Evolutionary conservation across 2,888 invertebrate species (phyloP), one percentile per base, ranked within the genome.

Genomic region (Amphipoea lucens): DNA sequence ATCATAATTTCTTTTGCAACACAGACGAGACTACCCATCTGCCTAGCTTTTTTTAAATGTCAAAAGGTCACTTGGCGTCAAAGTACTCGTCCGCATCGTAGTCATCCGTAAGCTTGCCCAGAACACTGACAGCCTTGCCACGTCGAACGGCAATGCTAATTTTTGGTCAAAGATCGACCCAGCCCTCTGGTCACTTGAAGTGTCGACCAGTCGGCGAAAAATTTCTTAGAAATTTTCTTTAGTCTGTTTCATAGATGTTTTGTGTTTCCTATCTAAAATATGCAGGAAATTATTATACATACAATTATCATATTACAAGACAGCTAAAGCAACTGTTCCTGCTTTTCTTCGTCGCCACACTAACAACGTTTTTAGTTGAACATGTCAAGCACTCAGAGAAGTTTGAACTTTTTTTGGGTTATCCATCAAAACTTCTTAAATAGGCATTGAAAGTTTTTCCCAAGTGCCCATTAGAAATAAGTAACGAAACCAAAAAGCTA

Each of bases 401-500:
- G 4, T 42, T 20, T 3, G 6, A 6, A 17, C 0, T 9, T 57
- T 57, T 57, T 45, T 11, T 14, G 23, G 1, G 63, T 7, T 9
- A 54, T 63, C 17, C 36, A 40, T 71, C 14, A 65, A 66, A 14
- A 11, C 42, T 45, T 45, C 4, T 11, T 66, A 66, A 54, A 81
- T 12, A 29, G 1, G 17, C 20, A n/a, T n/a, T n/a, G 17, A n/a
- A 62, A 71, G 6, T 48, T 42, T 57, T 42, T n/a, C 29, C 5
- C 6, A 72, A 63, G 14, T 57, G 9, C 57, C 60, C 3, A n/a
- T 57, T 70, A 20, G 4, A 51, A 60, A 2, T 40, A 5, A 42
- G 17, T n/a, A 72, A 68, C 11, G 36, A 85, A 60, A 62, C 11
- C 9, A 12, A 51, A 57, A 66, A 42, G 36, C 74, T 67, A 63